Percentiles rank a stretch among this genome's conserved stretches.
Conservation (phyloP, 1,140 invertebrate genomes). For the Mercenaria mercenaria region DNA sequence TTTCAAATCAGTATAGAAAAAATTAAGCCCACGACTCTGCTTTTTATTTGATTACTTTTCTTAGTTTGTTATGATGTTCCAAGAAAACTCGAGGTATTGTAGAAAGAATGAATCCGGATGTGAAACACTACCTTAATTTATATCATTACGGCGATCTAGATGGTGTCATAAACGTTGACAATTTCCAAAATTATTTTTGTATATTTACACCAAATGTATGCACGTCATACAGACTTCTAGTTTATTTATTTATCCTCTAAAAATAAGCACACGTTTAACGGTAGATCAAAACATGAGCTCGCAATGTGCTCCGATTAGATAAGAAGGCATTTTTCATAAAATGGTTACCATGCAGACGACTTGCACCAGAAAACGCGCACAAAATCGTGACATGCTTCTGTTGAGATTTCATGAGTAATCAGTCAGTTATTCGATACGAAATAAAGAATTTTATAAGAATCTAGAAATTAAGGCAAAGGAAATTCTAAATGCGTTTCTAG, state of each 20-base stretch:
- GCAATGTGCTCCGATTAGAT: slow-evolving; percentile 16
- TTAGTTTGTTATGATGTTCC: too few relatives aligned
- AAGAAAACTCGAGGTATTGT: too few relatives aligned
- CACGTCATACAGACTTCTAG: not conserved
- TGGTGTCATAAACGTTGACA: too few relatives aligned
- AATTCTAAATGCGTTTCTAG: too few relatives aligned
- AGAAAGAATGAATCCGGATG: too few relatives aligned
- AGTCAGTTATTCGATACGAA: slow-evolving; percentile 30
- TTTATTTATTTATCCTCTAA: not conserved
- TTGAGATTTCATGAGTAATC: slow-evolving; percentile 12
- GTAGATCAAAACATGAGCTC: not conserved
- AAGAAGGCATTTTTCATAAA: slow-evolving; percentile 28
- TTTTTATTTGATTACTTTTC: too few relatives aligned
- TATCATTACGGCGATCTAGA: too few relatives aligned
- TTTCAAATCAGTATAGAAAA: too few relatives aligned
- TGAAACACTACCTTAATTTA: too few relatives aligned
- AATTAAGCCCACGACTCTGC: too few relatives aligned
- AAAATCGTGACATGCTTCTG: slow-evolving; percentile 38
- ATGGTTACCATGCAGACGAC: slow-evolving; percentile 23
- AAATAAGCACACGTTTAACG: slow-evolving; percentile 9
- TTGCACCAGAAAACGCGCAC: not conserved
- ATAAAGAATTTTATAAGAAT: slow-evolving; percentile 29
- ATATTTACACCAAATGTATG: not conserved
- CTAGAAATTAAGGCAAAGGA: not conserved
- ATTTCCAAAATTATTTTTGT: too few relatives aligned